Evolutionary conservation across 2,888 invertebrate genomes (phyloP).

Genomic region (Pheosia tremula): DNA sequence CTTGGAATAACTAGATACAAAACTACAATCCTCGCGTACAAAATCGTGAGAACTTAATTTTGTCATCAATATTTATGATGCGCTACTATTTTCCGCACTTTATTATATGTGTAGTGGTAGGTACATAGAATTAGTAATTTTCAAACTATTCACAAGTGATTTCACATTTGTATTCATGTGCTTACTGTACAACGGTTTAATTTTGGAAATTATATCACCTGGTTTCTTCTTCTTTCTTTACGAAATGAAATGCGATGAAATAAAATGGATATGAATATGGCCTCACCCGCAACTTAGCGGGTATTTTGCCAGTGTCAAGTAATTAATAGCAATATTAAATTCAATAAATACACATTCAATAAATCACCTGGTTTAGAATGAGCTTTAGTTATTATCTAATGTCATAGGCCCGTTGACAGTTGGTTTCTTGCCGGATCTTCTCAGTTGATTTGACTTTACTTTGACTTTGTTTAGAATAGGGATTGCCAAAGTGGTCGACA

Average conservation of each 20-base stretch:
- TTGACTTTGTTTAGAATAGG: neutral
- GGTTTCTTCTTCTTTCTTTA: too few relatives aligned
- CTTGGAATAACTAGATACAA: too few relatives aligned
- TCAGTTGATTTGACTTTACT: too few relatives aligned
- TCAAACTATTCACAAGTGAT: slow-evolving; percentile 19
- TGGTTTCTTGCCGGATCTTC: too few relatives aligned
- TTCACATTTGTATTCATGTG: slow-evolving; percentile 33
- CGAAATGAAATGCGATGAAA: too few relatives aligned
- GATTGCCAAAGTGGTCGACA: neutral
- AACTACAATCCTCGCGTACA: too few relatives aligned
- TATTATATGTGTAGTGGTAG: too few relatives aligned
- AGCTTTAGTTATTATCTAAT: slow-evolving; percentile 11
- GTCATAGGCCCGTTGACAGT: slow-evolving; percentile 20
- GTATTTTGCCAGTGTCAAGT: too few relatives aligned
- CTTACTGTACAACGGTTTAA: slow-evolving; percentile 4
- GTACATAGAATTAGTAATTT: slow-evolving; percentile 15
- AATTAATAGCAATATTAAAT: too few relatives aligned
- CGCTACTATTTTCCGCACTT: slow-evolving; percentile 16
- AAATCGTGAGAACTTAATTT: neutral
- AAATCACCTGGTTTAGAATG: slow-evolving; percentile 25
- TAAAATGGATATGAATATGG: too few relatives aligned
- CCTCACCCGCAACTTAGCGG: too few relatives aligned
- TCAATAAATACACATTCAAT: too few relatives aligned
- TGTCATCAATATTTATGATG: slow-evolving; percentile 14
- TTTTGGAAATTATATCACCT: slow-evolving; percentile 27